A percentile compares a stretch with the other conserved stretches of the same genome.
phyloP scores from a whole-genome alignment of 92 coral and sea anemone genomes.

The Parazoanthus atlanticus region DNA sequence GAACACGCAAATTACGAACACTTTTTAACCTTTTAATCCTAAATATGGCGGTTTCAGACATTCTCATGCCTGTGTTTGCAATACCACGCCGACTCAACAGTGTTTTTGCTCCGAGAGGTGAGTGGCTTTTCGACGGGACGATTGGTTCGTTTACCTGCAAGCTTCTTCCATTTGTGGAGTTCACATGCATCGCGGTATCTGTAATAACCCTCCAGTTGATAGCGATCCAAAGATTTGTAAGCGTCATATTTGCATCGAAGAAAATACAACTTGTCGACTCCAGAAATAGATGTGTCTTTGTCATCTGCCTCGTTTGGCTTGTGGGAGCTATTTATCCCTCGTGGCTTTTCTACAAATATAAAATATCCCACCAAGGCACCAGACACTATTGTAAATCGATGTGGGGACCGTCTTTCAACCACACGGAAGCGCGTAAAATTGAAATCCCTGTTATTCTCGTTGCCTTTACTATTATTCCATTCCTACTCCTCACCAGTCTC shows the following conservation, averaged over 20 bases:
- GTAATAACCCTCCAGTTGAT: slow-evolving; percentile 1
- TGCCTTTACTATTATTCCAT: background rate
- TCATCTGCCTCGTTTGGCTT: background rate
- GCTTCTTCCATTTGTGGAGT: background rate
- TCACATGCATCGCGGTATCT: background rate
- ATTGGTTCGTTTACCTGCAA: slow-evolving; percentile 4
- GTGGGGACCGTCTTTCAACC: background rate
- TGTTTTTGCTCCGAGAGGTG: background rate
- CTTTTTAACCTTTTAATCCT: background rate
- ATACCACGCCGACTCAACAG: slow-evolving; percentile 13
- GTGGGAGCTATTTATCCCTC: background rate
- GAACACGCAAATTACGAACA: background rate
- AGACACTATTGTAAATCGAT: background rate
- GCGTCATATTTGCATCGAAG: slow-evolving; percentile 4
- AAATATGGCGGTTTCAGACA: background rate
- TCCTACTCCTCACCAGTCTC: background rate
- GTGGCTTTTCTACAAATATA: slow-evolving; percentile 5
- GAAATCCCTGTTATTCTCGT: background rate
- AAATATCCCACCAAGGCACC: background rate
- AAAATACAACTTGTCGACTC: background rate
- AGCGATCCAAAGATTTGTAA: slow-evolving; percentile 9
- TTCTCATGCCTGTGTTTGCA: slow-evolving; percentile 9
- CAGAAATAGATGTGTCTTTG: background rate
- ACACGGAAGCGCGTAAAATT: background rate
- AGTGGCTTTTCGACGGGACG: background rate